Percentiles rank a stretch among this genome's conserved stretches.
phyloP scores from a whole-genome alignment of 1,140 invertebrate species.

The Anoplophora glabripennis region DNA sequence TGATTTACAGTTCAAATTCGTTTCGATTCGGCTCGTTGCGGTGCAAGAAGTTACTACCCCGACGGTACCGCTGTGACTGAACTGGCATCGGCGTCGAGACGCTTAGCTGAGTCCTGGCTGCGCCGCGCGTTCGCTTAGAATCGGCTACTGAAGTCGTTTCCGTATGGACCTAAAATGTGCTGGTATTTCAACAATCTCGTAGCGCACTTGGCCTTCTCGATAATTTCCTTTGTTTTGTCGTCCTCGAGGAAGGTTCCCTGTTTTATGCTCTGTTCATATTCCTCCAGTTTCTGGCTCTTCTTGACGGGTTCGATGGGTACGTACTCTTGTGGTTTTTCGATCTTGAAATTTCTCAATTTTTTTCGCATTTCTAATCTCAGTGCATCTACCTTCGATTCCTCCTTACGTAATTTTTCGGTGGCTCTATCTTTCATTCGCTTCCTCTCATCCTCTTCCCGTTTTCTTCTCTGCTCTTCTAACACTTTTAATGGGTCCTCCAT shows the following conservation, averaged over 20 bases:
- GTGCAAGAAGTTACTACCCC: slow-evolving; percentile 16
- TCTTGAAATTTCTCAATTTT: slow-evolving; percentile 39
- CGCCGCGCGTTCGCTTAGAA: slow-evolving; percentile 21
- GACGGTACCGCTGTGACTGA: slow-evolving; percentile 21
- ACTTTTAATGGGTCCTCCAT: slow-evolving; percentile 36
- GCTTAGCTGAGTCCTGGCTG: neutral
- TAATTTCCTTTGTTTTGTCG: slow-evolving; percentile 42
- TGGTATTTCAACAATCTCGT: slow-evolving; percentile 41
- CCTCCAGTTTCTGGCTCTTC: slow-evolving; percentile 43
- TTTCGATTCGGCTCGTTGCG: slow-evolving; percentile 23
- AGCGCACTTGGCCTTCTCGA: slow-evolving; percentile 40
- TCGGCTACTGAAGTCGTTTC: slow-evolving; percentile 26
- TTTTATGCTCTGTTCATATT: slow-evolving; percentile 41
- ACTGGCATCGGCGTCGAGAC: slow-evolving; percentile 1
- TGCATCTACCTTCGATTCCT: slow-evolving; percentile 40
- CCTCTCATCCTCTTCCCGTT: slow-evolving; percentile 40
- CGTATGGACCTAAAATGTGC: slow-evolving; percentile 29
- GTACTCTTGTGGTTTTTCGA: slow-evolving; percentile 40
- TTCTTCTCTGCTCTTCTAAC: slow-evolving; percentile 34
- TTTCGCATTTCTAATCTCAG: slow-evolving; percentile 39
- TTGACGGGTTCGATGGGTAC: slow-evolving; percentile 41
- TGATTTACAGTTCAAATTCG: slow-evolving; percentile 7
- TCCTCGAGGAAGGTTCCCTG: slow-evolving; percentile 47
- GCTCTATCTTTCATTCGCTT: slow-evolving; percentile 38
- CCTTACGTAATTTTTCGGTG: slow-evolving; percentile 39